Base-by-base conservation (phyloP, 2,797 vertebrate genomes). In the Pipistrellus nathusii region DNA sequence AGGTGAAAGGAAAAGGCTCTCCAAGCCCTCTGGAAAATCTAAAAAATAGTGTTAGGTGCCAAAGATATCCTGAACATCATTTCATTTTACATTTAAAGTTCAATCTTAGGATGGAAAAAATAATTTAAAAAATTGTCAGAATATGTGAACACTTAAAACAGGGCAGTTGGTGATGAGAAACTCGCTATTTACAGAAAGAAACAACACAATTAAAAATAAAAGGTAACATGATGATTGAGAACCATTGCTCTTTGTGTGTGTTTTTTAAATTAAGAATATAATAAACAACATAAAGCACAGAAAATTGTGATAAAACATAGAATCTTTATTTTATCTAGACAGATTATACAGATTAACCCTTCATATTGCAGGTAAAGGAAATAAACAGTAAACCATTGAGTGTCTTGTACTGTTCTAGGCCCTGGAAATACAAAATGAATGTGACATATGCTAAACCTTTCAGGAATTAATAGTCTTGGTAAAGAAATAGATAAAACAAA, bases 1-100 rank as follows among this genome's bases (percentile, higher is more conserved):
- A 86, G 11, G 30, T 27, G 27, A 94, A 91, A 81, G 44, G 72
- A 89, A 53, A 88, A 62, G 41, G 76, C 69, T 64, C 13, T 66
- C 64, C 2, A 66, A 44, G 23, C n/a, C 53, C 66, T 46, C 6
- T 44, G 44, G 69, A 73, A 90, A 96, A 83, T 86, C 8, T 72
- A 18, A 76, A 92, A 92, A 51, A 94, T 82, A 81, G 38, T 66
- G 81, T 66, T 82, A 93, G 66, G 21, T 71, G 11, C 27, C 85
- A 81, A 88, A 55, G 64, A 44, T 51, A 66, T 38, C 32, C 72
- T 72, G 38, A 71, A 88, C 85, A 21, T 81, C 66, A 93, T 68
- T 91, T 93, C 27, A 88, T 66, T 93, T 91, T 84, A 76, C 30
- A 93, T 71, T 64, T 64, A 91, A 38, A 21, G 44, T 59, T 94